Percentiles rank a stretch among this genome's conserved stretches.
Conservation (phyloP, 2,113 vertebrate species). For the Romanogobio albipinnatus region DNA sequence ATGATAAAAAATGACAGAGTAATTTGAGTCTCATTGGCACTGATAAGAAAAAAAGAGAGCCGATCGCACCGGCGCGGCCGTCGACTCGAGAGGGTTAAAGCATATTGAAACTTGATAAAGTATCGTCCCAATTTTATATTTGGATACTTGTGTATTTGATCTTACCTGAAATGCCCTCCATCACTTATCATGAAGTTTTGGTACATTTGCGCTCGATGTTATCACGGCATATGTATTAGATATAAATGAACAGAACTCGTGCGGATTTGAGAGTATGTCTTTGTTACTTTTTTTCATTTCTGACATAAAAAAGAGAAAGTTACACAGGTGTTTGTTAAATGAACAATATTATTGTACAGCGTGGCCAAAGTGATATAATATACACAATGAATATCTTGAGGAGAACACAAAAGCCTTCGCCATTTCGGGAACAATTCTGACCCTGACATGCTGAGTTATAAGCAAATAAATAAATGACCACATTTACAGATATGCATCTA, state of each 20-base stretch:
- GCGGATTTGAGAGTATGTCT: conserved; percentile 72
- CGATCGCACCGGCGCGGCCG: no score
- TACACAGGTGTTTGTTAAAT: conserved; percentile 80
- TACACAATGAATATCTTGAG: conserved; percentile 79
- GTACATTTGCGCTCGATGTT: neutral
- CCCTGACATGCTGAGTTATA: conserved; percentile 63
- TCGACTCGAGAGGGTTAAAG: no score
- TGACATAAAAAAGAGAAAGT: conserved; percentile 77
- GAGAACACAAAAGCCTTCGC: conserved; percentile 72
- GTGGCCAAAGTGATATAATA: conserved; percentile 80
- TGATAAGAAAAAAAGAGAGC: no score
- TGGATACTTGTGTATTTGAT: neutral
- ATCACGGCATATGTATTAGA: no score
- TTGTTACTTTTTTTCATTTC: conserved; percentile 77
- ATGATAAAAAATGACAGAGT: no score
- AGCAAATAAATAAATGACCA: conserved; percentile 14
- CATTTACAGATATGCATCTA: conserved; percentile 13
- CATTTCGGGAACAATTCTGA: conserved; percentile 77
- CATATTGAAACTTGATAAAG: no score
- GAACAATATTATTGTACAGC: conserved; percentile 81
- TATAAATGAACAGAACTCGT: conserved; percentile 26
- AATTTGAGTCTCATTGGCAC: no score
- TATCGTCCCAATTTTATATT: no score
- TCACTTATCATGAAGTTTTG: neutral
- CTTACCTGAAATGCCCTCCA: neutral